phyloP scores from a whole-genome alignment of 2,797 vertebrate genomes.

The Lateolabrax maculatus region DNA sequence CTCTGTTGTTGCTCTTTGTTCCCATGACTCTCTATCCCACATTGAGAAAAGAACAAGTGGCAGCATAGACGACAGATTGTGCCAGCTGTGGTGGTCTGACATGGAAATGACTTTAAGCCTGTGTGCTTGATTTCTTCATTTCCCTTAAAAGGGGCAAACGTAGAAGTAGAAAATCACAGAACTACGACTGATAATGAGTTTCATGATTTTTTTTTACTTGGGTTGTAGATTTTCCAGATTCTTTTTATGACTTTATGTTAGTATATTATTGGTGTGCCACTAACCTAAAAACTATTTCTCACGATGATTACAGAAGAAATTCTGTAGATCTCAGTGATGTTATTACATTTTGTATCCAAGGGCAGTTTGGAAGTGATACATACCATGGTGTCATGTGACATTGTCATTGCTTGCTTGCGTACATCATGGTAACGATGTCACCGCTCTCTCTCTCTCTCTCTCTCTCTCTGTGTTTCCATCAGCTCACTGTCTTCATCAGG shows the following conservation, averaged over 20 bases:
- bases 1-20: constrained; percentile 58
- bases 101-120: constrained; percentile 13
- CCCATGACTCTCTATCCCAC: constrained; percentile 5
- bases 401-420: background rate
- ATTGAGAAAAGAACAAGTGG: constrained; percentile 20
- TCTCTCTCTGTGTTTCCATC: constrained; percentile 23
- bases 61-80: constrained; percentile 5
- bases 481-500: constrained; percentile 10
- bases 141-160: background rate
- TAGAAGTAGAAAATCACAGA: background rate
- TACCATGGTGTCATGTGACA: background rate
- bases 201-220: too few species aligned
- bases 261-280: too few species aligned
- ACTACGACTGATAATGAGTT: background rate
- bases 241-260: too few species aligned
- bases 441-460: constrained; percentile 21
- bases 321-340: background rate
- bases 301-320: background rate
- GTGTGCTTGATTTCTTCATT: constrained; percentile 13
- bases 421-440: constrained; percentile 53
- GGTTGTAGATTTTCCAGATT: too few species aligned
- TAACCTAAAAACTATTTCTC: too few species aligned
- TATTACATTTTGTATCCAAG: background rate
- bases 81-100: constrained; percentile 36
- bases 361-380: background rate